Evolutionary conservation across 1,140 invertebrate genomes (phyloP).

Genomic region (Drosophila subpulchrella): DNA sequence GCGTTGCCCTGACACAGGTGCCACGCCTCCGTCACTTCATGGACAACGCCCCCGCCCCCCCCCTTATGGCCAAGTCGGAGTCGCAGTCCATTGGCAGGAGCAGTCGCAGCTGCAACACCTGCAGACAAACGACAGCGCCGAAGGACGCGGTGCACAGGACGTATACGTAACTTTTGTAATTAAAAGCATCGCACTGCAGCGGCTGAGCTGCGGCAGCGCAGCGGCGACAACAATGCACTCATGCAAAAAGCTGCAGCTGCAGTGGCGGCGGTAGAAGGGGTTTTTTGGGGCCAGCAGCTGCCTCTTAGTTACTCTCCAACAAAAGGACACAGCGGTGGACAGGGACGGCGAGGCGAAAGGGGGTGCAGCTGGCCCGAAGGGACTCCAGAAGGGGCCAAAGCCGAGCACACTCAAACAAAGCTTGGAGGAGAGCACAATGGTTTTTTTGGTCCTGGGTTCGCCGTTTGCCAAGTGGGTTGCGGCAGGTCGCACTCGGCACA

Average conservation of each 20-base stretch:
- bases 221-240: slow-evolving; percentile 61
- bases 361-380: neutral
- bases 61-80: slow-evolving; percentile 22
- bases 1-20: slow-evolving; percentile 50
- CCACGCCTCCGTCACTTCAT: slow-evolving; percentile 15
- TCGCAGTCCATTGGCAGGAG: slow-evolving; percentile 54
- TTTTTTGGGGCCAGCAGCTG: slow-evolving; percentile 39
- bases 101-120: slow-evolving; percentile 73
- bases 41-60: neutral
- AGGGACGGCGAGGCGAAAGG: neutral
- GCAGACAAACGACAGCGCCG: slow-evolving; percentile 54
- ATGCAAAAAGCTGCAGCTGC: slow-evolving; percentile 68
- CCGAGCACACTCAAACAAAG: slow-evolving; percentile 68
- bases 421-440: slow-evolving; percentile 64
- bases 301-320: slow-evolving; percentile 42
- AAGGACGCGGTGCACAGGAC: slow-evolving; percentile 56
- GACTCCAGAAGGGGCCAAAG: slow-evolving; percentile 25
- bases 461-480: slow-evolving; percentile 45
- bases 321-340: slow-evolving; percentile 25
- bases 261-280: slow-evolving; percentile 11
- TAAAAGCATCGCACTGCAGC: slow-evolving; percentile 76
- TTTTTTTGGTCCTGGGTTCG: slow-evolving; percentile 63
- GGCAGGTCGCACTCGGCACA: slow-evolving; percentile 30
- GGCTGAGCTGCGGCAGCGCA: slow-evolving; percentile 9
- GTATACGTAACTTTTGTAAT: slow-evolving; percentile 82